Base-by-base conservation (phyloP, 2,797 vertebrate species). In the Aplochiton taeniatus region DNA sequence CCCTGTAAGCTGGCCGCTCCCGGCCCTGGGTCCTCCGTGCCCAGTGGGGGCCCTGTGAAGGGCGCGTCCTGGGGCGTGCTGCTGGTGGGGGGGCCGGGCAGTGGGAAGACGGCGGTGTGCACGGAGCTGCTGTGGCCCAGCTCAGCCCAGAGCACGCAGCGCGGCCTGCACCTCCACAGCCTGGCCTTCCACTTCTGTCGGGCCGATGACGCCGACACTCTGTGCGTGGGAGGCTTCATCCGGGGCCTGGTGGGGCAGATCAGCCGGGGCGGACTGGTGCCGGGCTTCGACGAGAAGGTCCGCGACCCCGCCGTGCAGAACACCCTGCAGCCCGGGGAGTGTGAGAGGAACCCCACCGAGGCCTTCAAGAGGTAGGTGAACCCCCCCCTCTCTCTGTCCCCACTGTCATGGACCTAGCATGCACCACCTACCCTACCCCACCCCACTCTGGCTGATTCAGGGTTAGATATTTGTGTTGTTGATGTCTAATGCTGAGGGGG, bases 181-280 rank as follows among this genome's bases (percentile, higher is more conserved):
- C 82, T 99, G 77, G 96, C 95, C 11, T 98, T 94, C 83, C 96
- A 99, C 72, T 99, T 99, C 89, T 98, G 97, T 91, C 93, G 94
- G 72, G 96, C 96, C 0, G 96, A 98, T 53, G 97, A 99, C 87
- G 92, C 95, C 0, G 96, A 96, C 80, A 98, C 97, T 0, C 84
- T 98, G 65, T 96, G 96, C 16, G 90, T 94, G 0, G 95, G 95
- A 18, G 93, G 92, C 11, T 99, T 98, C 66, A 76, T 98, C 11
- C 90, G 95, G 42, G 88, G 91, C 11, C 86, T 99, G 45, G 94
- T 97, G 77, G 83, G 92, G 9, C 97, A 98, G 74, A 95, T 99
- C 67, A 90, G 94, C 85, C 86, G 68, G 76, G 88, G 95, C 17
- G 94, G 94, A 69, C 92, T 94, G 16, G 74, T 98, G 79, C 93